These are phyloP conservation scores for Zeugodacus cucurbitae DNA, from an alignment of 1,140 invertebrate genomes.

Conservation along the genomic window DNA sequence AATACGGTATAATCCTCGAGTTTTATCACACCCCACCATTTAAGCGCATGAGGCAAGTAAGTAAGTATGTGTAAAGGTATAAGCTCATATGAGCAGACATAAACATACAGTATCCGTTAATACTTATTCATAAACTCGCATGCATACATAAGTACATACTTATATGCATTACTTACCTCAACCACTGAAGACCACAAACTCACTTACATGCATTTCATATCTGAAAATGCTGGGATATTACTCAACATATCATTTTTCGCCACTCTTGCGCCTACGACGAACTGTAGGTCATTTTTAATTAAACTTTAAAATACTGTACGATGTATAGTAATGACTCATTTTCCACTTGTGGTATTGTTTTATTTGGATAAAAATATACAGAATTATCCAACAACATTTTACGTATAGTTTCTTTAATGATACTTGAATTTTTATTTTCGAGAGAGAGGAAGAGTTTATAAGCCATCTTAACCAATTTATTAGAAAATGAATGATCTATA, in stretches of 20 bases:
- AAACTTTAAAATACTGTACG: too few species aligned
- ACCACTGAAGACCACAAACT: neutral
- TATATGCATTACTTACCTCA: neutral
- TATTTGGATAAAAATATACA: too few species aligned
- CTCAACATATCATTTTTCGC: neutral
- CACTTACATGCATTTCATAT: neutral
- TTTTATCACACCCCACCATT: constrained; percentile 31
- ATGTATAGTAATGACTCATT: too few species aligned
- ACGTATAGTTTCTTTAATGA: too few species aligned
- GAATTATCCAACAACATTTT: too few species aligned
- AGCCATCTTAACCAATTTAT: too few species aligned
- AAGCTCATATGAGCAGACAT: neutral
- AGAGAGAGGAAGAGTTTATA: too few species aligned
- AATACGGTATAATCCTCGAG: constrained; percentile 40
- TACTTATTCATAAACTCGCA: neutral
- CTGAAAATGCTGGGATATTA: neutral
- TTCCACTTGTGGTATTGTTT: too few species aligned
- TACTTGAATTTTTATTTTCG: too few species aligned
- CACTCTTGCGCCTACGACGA: neutral
- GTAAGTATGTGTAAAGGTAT: neutral
- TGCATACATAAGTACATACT: neutral
- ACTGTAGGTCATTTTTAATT: neutral
- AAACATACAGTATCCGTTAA: neutral
- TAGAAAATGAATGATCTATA: too few species aligned
- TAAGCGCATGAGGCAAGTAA: neutral